Conservation (phyloP, 2,797 vertebrate species). For the Novumbra hubbsi region DNA sequence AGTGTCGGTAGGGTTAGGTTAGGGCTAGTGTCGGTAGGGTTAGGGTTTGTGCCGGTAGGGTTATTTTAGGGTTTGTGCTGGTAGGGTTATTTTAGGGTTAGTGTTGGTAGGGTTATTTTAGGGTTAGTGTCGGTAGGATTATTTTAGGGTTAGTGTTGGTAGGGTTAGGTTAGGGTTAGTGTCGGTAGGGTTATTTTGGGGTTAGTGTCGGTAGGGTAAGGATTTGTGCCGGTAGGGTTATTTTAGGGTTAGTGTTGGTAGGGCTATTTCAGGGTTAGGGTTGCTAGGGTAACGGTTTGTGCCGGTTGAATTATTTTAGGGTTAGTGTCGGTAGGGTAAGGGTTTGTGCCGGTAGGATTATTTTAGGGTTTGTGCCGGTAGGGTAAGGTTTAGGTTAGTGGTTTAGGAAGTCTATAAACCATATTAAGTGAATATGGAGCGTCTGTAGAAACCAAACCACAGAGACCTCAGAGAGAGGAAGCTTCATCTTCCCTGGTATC, state of each 20-base stretch:
- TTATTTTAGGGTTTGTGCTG: not conserved
- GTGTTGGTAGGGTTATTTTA: too few relatives aligned
- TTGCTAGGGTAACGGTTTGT: not conserved
- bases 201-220: not conserved
- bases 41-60: not conserved
- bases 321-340: not conserved
- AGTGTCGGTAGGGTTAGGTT: not conserved
- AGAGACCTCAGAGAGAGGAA: slow-evolving; percentile 66
- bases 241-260: not conserved
- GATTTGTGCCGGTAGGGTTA: not conserved
- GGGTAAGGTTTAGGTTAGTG: not conserved
- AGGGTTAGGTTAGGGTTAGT: too few relatives aligned
- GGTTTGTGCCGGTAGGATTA: not conserved
- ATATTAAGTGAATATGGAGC: slow-evolving; percentile 57
- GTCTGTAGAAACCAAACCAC: slow-evolving; percentile 19
- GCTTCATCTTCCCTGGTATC: slow-evolving; percentile 83
- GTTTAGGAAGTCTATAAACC: slow-evolving; percentile 54
- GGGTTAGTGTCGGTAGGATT: too few relatives aligned
- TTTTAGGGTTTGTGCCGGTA: not conserved
- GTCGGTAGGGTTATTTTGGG: too few relatives aligned
- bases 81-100: too few relatives aligned
- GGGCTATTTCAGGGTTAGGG: not conserved
- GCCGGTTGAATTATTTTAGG: not conserved
- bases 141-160: too few relatives aligned
- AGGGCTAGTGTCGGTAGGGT: not conserved